Evolutionary conservation across 2,113 vertebrate species (phyloP).

Genomic region (Ginglymostoma cirratum): DNA sequence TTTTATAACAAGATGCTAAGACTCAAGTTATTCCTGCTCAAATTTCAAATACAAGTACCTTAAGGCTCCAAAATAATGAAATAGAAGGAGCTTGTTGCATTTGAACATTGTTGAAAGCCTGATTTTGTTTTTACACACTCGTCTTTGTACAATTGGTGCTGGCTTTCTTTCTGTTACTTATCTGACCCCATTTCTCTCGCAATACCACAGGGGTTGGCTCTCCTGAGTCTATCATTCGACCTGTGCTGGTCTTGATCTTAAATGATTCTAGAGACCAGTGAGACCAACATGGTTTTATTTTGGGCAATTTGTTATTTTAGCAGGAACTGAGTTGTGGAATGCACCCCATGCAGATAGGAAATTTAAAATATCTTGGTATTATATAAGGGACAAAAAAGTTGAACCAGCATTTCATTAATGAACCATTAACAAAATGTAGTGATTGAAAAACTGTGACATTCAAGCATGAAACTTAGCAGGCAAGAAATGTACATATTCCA

Average conservation of each 20-base stretch:
- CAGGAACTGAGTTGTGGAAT: not conserved
- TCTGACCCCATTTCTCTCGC: not conserved
- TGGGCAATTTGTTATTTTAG: not conserved
- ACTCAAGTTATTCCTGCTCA: not conserved
- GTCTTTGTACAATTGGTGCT: not conserved
- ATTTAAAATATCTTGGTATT: not conserved
- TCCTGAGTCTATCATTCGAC: not conserved
- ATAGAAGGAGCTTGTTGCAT: not conserved
- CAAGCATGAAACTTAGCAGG: conserved; percentile 17
- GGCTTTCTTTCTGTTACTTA: not conserved
- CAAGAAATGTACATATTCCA: not conserved
- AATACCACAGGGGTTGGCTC: not conserved
- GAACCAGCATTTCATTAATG: not conserved
- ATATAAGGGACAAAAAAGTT: not conserved
- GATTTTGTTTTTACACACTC: not conserved
- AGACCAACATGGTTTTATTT: not conserved
- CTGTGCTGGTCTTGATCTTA: not conserved
- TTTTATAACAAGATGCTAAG: not conserved
- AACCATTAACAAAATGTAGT: not conserved
- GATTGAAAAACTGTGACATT: not conserved
- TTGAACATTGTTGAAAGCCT: not conserved
- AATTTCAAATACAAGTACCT: conserved; percentile 1
- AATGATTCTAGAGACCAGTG: not conserved
- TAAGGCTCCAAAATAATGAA: not conserved
- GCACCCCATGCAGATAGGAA: not conserved